Percentiles rank a stretch among this genome's conserved stretches.
Conservation (phyloP, 2,113 vertebrate genomes). For the Planiliza haematocheilus region DNA sequence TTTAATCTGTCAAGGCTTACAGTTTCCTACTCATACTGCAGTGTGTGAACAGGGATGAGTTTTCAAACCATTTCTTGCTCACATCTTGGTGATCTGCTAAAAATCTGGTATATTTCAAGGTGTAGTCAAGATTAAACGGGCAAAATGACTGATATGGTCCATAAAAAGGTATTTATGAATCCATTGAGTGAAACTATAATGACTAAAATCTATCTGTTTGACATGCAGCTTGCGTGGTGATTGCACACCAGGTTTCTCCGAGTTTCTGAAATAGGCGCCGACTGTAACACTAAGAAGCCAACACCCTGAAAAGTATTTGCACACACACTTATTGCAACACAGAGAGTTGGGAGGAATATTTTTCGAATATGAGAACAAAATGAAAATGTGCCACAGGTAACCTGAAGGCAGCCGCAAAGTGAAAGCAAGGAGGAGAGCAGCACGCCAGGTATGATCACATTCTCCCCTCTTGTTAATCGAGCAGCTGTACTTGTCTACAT, state of each 20-base stretch:
- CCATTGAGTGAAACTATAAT: background rate
- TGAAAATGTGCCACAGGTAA: conserved; percentile 30
- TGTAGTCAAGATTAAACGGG: background rate
- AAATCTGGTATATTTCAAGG: too few species aligned
- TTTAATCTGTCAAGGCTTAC: background rate
- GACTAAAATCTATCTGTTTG: background rate
- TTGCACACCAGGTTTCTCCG: conserved; percentile 9
- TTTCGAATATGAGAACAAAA: conserved; percentile 27
- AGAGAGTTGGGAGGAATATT: conserved; percentile 12
- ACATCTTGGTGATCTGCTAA: background rate
- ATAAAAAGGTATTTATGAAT: background rate
- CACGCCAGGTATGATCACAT: conserved; percentile 1
- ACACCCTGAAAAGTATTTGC: conserved; percentile 30
- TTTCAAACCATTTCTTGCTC: conserved; percentile 5
- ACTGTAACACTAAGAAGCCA: conserved; percentile 13
- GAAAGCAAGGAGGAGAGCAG: conserved; percentile 1
- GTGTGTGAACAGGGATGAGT: background rate
- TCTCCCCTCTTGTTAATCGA: conserved; percentile 11
- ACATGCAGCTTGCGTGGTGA: conserved; percentile 3
- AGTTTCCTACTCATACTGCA: background rate
- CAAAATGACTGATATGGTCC: background rate
- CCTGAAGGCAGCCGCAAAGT: conserved; percentile 22
- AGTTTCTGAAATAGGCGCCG: conserved; percentile 3
- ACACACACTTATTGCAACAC: background rate
- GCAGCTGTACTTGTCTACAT: conserved; percentile 3